Evolutionary conservation across 2,113 vertebrate genomes (phyloP).

Genomic region (Clupea harengus): DNA sequence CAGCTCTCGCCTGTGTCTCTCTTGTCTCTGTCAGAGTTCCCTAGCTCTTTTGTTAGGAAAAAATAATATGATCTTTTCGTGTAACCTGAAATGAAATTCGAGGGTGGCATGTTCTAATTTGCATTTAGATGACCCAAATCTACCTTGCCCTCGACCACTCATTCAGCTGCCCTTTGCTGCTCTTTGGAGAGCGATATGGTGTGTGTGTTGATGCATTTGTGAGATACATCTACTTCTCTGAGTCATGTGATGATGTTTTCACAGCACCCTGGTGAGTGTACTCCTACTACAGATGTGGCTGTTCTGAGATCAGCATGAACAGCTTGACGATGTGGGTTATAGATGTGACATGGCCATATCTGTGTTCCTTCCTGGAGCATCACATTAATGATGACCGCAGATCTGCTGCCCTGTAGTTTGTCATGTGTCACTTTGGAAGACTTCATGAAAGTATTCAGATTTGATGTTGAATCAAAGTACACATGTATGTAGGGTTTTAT

Average conservation of each 20-base stretch:
- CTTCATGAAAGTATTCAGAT: background rate
- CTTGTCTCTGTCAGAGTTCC: background rate
- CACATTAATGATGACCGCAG: background rate
- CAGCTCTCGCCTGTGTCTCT: background rate
- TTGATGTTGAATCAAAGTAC: background rate
- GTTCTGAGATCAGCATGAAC: background rate
- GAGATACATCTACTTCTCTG: background rate
- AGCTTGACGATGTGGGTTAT: background rate
- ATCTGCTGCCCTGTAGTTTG: background rate
- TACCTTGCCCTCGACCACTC: background rate
- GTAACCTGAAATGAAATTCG: constrained; percentile 35
- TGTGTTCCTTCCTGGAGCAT: background rate
- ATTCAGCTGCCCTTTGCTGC: background rate
- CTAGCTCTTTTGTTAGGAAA: background rate
- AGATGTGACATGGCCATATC: background rate
- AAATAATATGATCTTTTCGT: constrained; percentile 30
- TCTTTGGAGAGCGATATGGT: background rate
- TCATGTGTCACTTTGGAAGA: background rate
- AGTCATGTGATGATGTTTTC: background rate
- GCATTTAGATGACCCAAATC: constrained; percentile 8
- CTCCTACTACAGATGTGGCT: background rate
- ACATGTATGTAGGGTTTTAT: background rate
- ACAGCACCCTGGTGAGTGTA: background rate
- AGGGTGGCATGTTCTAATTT: constrained; percentile 50
- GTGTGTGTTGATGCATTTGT: background rate